These are phyloP conservation scores for Clarias batrachus DNA, from an alignment of 2,113 vertebrate species.

Conservation along the genomic window DNA sequence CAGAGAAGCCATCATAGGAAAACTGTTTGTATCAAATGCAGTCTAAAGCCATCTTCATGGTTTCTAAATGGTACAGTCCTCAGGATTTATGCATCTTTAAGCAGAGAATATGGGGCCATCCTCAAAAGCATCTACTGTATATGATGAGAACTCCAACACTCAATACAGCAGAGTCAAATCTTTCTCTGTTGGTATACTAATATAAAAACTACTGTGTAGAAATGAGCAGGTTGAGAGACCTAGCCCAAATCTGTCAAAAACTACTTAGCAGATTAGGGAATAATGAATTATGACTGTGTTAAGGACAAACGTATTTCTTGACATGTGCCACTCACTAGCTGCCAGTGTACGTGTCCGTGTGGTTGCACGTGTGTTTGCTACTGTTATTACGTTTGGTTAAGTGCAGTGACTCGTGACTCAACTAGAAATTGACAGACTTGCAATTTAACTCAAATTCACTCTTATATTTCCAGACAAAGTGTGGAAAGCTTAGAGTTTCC, in stretches of 20 bases:
- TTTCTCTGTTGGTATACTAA: background rate
- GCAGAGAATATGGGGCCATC: no score
- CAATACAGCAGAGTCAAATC: background rate
- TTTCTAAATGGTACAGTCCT: no score
- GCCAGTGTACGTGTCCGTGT: slow-evolving; percentile 55
- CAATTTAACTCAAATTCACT: background rate
- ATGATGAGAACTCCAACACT: background rate
- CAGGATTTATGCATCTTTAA: no score
- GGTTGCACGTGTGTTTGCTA: slow-evolving; percentile 53
- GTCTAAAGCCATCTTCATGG: no score
- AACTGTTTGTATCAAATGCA: no score
- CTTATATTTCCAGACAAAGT: background rate
- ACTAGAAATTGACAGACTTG: background rate
- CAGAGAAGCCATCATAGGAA: no score
- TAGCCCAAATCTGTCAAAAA: slow-evolving; percentile 63
- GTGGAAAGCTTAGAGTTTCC: background rate
- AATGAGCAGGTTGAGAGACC: slow-evolving; percentile 57
- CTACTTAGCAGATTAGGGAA: slow-evolving; percentile 70
- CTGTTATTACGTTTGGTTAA: background rate
- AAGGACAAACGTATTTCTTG: slow-evolving; percentile 59
- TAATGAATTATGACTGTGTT: slow-evolving; percentile 74
- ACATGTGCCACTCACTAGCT: slow-evolving; percentile 64
- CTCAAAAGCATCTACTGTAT: no score
- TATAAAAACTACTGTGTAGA: slow-evolving; percentile 28
- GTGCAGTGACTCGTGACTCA: background rate